These are phyloP conservation scores for Chrysocyon brachyurus DNA, from an alignment of 2,797 vertebrate species.

Conservation along the genomic window DNA sequence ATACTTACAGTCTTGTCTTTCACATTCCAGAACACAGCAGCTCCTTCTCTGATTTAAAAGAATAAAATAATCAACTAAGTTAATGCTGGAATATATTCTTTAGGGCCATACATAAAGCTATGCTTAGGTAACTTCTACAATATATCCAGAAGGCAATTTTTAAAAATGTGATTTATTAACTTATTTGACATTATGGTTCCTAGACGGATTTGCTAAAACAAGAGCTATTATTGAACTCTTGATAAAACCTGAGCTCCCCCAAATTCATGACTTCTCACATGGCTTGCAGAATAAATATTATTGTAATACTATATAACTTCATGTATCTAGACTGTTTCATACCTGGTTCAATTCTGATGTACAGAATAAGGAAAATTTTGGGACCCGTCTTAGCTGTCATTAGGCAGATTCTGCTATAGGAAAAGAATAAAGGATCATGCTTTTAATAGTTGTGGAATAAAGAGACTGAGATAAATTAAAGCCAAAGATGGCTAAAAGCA, in stretches of 20 bases:
- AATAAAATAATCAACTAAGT: conserved; percentile 78
- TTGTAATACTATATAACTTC: neutral
- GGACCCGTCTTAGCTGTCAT: neutral
- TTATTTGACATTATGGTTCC: neutral
- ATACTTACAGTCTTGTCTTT: conserved; percentile 96
- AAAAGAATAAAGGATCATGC: neutral
- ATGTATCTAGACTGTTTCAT: neutral
- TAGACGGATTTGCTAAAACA: neutral
- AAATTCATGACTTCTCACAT: neutral
- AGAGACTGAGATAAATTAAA: neutral
- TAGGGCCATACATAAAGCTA: neutral
- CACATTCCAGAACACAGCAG: conserved; percentile 98
- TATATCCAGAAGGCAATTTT: neutral
- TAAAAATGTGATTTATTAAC: neutral
- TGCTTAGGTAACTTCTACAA: neutral
- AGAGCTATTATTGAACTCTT: neutral
- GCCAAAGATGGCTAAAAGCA: neutral
- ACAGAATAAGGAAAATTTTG: neutral
- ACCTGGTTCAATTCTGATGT: neutral
- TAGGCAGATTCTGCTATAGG: neutral
- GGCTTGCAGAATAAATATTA: neutral
- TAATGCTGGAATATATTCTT: conserved; percentile 55
- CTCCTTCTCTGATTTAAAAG: conserved; percentile 94
- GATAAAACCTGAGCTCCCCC: neutral
- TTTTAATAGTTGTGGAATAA: neutral